Evolutionary conservation across 1,140 invertebrate genomes (phyloP).

Genomic region (Aporrectodea caliginosa): DNA sequence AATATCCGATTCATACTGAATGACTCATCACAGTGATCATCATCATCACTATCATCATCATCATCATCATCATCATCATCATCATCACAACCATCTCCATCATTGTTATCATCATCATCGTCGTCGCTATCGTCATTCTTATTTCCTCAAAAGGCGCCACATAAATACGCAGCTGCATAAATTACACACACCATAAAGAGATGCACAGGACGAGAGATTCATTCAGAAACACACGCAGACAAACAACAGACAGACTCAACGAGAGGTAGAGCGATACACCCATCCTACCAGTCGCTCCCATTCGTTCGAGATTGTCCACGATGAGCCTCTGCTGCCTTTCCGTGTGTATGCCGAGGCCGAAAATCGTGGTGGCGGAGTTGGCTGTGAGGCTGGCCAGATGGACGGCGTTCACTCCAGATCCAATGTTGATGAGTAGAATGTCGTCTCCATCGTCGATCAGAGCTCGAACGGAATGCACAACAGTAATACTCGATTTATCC

Average conservation of each 20-base stretch:
- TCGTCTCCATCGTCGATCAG: conserved; percentile 44
- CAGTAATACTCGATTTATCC: conserved; percentile 50
- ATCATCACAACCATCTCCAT: neutral
- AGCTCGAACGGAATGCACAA: conserved; percentile 41
- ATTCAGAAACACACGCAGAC: neutral
- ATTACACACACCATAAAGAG: too few species aligned
- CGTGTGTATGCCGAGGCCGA: conserved; percentile 36
- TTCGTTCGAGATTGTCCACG: conserved; percentile 38
- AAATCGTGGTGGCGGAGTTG: conserved; percentile 34
- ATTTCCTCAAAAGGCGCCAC: too few species aligned
- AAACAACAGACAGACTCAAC: too few species aligned
- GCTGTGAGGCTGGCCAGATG: conserved; percentile 45
- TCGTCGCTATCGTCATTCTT: neutral
- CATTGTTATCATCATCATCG: neutral
- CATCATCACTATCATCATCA: neutral
- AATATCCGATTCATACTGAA: too few species aligned
- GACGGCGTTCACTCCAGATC: conserved; percentile 41
- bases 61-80: neutral
- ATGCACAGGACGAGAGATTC: too few species aligned
- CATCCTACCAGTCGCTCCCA: conserved; percentile 43
- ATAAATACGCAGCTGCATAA: too few species aligned
- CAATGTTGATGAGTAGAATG: conserved; percentile 44
- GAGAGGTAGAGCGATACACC: too few species aligned
- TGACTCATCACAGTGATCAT: too few species aligned
- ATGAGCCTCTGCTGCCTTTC: conserved; percentile 32